phyloP scores from a whole-genome alignment of 64 coral and sea anemone species.

The Cladopsammia gracilis region DNA sequence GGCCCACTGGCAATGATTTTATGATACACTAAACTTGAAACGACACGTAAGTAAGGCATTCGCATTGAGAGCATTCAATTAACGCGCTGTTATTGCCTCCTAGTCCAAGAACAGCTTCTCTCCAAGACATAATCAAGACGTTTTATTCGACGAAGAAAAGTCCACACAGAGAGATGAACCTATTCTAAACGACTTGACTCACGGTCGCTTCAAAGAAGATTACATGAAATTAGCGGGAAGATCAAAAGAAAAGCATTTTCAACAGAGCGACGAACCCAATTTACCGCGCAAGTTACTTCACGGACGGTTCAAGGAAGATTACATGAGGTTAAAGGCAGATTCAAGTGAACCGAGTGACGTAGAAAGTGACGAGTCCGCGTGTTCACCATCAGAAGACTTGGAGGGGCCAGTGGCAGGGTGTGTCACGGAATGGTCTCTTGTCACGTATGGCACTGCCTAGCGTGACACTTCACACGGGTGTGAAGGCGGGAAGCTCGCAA shows the following conservation, averaged over 20 bases:
- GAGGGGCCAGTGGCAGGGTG: slow-evolving; percentile 32
- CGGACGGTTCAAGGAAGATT: slow-evolving; percentile 70
- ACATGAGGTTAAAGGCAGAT: slow-evolving; percentile 51
- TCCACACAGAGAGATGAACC: slow-evolving; percentile 11
- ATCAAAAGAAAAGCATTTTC: slow-evolving; percentile 25
- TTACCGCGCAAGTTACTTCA: slow-evolving; percentile 48
- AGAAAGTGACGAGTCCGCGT: slow-evolving; percentile 41
- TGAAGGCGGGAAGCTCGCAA: too few relatives aligned
- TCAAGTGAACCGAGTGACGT: slow-evolving; percentile 33
- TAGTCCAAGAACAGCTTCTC: slow-evolving; percentile 2
- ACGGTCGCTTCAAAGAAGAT: slow-evolving; percentile 32
- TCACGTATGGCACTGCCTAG: slow-evolving; percentile 62
- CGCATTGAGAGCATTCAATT: too few relatives aligned
- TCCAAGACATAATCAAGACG: neutral
- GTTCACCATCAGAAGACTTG: slow-evolving; percentile 2
- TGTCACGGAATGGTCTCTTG: slow-evolving; percentile 50
- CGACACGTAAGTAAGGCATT: too few relatives aligned
- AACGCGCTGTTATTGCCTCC: neutral
- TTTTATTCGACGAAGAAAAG: slow-evolving; percentile 23
- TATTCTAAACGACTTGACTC: neutral
- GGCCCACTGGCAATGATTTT: too few relatives aligned
- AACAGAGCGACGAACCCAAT: slow-evolving; percentile 24
- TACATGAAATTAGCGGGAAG: neutral
- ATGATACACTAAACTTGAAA: too few relatives aligned
- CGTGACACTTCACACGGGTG: too few relatives aligned